Evolutionary conservation across 1,140 invertebrate species (phyloP).

Genomic region (Ladona fulva): DNA sequence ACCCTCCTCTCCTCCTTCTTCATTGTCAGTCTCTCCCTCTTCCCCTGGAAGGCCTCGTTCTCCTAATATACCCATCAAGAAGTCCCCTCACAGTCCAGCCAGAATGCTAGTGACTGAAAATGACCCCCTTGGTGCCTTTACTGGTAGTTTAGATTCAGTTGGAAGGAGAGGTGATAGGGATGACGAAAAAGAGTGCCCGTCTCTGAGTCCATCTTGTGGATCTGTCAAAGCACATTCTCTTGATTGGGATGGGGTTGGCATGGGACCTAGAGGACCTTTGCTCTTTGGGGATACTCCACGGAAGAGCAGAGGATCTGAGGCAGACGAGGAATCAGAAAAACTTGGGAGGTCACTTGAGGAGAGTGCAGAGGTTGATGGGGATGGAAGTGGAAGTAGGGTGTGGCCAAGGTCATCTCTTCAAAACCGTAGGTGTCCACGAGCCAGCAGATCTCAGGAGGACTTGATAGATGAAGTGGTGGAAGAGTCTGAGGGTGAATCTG

Average conservation of each 20-base stretch:
- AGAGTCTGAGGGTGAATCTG: constrained; percentile 15
- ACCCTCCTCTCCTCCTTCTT: neutral
- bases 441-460: neutral
- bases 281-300: constrained; percentile 32
- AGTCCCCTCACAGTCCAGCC: constrained; percentile 46
- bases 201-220: neutral
- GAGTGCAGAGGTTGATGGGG: constrained; percentile 31
- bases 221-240: neutral
- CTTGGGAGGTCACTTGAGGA: neutral
- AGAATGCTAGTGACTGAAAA: constrained; percentile 79
- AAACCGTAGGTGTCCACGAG: constrained; percentile 16
- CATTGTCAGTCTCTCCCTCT: neutral
- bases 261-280: constrained; percentile 37
- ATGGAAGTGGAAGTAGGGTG: constrained; percentile 24
- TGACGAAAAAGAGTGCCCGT: neutral
- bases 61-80: constrained; percentile 33
- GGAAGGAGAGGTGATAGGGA: neutral
- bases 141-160: constrained; percentile 36
- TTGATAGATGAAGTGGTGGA: constrained; percentile 19
- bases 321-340: neutral
- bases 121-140: constrained; percentile 72
- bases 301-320: neutral
- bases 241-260: neutral
- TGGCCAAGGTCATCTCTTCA: constrained; percentile 27
- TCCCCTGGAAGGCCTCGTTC: constrained; percentile 5